Evolutionary conservation across 2,888 invertebrate species (phyloP).

Genomic region (Drosophila nr. perissopoda): DNA sequence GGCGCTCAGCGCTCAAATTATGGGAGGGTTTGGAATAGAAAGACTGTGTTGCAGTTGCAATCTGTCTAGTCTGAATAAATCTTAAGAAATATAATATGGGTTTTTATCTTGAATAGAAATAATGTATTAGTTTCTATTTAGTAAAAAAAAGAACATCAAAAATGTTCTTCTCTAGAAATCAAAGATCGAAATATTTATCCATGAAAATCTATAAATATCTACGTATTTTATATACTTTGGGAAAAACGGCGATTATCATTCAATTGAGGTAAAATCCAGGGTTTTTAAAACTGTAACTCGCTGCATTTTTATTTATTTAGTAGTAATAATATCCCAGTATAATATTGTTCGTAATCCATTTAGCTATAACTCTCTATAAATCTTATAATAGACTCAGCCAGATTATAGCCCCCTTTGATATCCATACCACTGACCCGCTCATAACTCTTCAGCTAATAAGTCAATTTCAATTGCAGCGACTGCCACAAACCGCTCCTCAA

Average conservation of each 20-base stretch:
- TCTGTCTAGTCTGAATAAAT: neutral
- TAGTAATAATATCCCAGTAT: neutral
- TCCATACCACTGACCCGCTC: conserved; percentile 30
- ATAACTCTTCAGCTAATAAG: conserved; percentile 49
- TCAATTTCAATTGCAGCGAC: conserved; percentile 48
- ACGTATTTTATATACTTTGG: neutral
- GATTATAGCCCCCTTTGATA: neutral
- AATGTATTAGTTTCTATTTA: neutral
- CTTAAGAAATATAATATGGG: neutral
- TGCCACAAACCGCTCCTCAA: conserved; percentile 3
- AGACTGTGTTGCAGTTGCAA: neutral
- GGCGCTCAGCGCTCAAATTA: neutral
- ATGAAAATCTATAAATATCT: neutral
- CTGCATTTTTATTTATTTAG: neutral
- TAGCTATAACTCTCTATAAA: neutral
- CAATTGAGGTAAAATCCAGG: neutral
- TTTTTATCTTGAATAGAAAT: neutral
- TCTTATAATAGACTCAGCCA: neutral
- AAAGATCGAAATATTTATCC: neutral
- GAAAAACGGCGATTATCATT: neutral
- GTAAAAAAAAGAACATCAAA: neutral
- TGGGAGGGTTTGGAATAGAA: neutral
- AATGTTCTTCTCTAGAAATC: neutral
- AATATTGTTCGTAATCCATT: neutral
- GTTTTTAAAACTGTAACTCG: neutral